These are phyloP conservation scores for Acrobasis suavella DNA, from an alignment of 2,888 invertebrate species.

Conservation along the genomic window DNA sequence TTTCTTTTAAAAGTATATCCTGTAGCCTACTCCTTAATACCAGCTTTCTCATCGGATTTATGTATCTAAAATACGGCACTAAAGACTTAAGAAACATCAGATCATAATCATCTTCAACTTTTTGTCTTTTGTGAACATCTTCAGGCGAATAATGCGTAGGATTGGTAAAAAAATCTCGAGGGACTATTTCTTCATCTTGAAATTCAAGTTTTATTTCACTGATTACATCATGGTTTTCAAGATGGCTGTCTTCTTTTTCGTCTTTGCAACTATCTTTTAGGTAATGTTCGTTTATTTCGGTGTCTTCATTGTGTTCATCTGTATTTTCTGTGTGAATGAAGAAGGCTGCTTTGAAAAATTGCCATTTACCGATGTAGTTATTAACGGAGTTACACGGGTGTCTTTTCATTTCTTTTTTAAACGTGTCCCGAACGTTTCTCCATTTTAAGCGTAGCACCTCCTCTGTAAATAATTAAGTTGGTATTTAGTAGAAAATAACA, in stretches of 20 bases:
- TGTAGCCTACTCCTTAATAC: slow-evolving; percentile 59
- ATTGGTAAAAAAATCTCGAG: slow-evolving; percentile 24
- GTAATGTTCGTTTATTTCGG: slow-evolving; percentile 6
- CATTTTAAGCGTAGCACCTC: slow-evolving; percentile 49
- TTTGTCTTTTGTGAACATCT: slow-evolving; percentile 22
- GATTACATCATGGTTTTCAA: neutral
- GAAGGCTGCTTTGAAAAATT: slow-evolving; percentile 43
- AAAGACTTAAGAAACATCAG: slow-evolving; percentile 58
- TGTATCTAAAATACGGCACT: slow-evolving; percentile 50
- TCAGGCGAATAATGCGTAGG: slow-evolving; percentile 36
- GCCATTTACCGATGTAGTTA: slow-evolving; percentile 50
- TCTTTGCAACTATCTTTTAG: neutral
- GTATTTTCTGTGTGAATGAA: slow-evolving; percentile 39
- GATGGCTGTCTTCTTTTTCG: neutral
- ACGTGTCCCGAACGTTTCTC: slow-evolving; percentile 57
- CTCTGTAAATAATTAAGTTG: slow-evolving; percentile 41
- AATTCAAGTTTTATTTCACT: neutral
- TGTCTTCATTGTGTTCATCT: slow-evolving; percentile 23
- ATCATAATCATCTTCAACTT: slow-evolving; percentile 49
- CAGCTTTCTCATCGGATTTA: slow-evolving; percentile 55
- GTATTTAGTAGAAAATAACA: no score
- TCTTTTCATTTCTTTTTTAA: slow-evolving; percentile 46
- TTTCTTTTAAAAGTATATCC: slow-evolving; percentile 54
- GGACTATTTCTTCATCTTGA: slow-evolving; percentile 13
- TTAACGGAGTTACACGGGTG: slow-evolving; percentile 30